Conservation (phyloP, 2,113 vertebrate species). For the Anhinga rufa region DNA sequence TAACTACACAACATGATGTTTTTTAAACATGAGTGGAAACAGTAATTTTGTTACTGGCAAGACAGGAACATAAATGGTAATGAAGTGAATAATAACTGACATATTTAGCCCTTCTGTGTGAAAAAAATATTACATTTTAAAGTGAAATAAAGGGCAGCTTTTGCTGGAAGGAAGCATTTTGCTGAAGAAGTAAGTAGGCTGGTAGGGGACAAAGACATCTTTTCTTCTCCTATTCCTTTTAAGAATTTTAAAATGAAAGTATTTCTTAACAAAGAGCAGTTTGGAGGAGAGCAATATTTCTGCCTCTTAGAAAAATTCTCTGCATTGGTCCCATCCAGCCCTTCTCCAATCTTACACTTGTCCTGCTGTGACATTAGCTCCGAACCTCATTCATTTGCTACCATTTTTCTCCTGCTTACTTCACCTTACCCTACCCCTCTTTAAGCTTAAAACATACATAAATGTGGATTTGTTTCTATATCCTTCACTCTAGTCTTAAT, state of each 20-base stretch:
- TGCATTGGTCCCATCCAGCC: not conserved
- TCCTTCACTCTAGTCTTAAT: not conserved
- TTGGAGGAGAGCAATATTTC: not conserved
- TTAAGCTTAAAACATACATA: not conserved
- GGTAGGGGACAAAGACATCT: not conserved
- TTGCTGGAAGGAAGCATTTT: not conserved
- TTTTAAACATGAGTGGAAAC: not conserved
- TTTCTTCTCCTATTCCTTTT: not conserved
- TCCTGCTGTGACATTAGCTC: not conserved
- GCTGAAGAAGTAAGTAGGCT: not conserved
- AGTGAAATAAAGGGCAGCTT: not conserved
- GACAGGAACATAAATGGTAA: not conserved
- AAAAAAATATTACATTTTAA: not conserved
- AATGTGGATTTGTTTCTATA: not conserved
- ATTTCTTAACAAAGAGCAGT: not conserved
- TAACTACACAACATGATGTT: not conserved
- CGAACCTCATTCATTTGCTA: not conserved
- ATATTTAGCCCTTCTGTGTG: not conserved
- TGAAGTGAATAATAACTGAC: not conserved
- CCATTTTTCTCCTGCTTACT: not conserved
- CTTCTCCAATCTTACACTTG: not conserved
- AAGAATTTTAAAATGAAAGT: not conserved
- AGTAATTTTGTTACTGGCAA: not conserved
- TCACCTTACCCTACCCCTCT: not conserved
- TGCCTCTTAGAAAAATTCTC: not conserved